Conservation (phyloP, 2,888 invertebrate species). For the Heliconius charithonia region DNA sequence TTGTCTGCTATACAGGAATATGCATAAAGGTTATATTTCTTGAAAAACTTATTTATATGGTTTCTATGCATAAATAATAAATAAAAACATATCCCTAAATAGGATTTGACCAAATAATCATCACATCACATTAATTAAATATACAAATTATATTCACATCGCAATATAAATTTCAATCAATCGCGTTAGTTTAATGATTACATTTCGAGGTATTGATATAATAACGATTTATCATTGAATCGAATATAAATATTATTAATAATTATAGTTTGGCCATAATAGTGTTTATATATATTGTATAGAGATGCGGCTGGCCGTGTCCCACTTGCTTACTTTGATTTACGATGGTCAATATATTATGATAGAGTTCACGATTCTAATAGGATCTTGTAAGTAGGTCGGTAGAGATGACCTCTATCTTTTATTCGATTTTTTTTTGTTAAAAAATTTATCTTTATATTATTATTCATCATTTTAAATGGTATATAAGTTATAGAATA, state of each 20-base stretch:
- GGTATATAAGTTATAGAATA: too few species aligned
- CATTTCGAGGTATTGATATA: not conserved
- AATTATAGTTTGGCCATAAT: not conserved
- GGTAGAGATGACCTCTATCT: not conserved
- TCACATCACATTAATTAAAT: not conserved
- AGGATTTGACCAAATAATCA: not conserved
- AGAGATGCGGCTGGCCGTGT: constrained; percentile 16
- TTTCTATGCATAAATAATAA: too few species aligned
- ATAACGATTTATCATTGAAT: not conserved
- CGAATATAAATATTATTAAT: not conserved
- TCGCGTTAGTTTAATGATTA: not conserved
- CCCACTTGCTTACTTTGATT: constrained; percentile 22
- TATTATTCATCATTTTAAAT: too few species aligned
- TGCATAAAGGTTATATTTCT: too few species aligned
- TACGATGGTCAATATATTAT: constrained; percentile 20
- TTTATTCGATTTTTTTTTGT: not conserved
- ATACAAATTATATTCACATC: not conserved
- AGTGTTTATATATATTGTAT: not conserved
- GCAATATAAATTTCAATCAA: constrained; percentile 4
- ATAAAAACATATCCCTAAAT: too few species aligned
- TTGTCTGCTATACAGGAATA: too few species aligned
- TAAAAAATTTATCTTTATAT: not conserved
- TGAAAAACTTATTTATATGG: too few species aligned
- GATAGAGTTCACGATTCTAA: constrained; percentile 14
- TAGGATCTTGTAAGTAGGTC: not conserved